Evolutionary conservation across 2,888 invertebrate genomes (phyloP), one percentile per base, ranked within the genome.

Genomic region (Ectropis crepuscularia): DNA sequence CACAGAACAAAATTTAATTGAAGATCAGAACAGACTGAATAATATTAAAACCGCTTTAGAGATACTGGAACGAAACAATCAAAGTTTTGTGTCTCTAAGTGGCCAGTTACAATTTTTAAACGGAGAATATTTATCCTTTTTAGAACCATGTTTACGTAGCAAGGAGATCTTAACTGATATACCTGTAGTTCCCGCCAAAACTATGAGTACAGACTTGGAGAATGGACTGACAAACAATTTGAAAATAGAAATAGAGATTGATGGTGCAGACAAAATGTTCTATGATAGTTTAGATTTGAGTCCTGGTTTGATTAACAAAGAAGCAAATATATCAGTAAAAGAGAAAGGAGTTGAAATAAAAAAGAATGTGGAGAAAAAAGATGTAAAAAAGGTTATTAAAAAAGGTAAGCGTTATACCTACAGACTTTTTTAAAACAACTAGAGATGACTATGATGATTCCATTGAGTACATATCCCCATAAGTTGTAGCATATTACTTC

Each of bases 61-160:
- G n/a, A 76, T 77, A 8, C 62, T 77, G 10, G 70, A 75, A 10
- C 69, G 42, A 1, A 75, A 77, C 46, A 65, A 65, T 38, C 58
- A 69, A 6, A 65, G 41, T 45, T 65, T 65, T 49, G 48, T 65
- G 0, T 53, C 55, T 12, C 45, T 65, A 5, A 53, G 53, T 6
- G 50, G 67, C 9, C 65, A 55, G 63, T 5, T 57, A 53, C 16
- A 55, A 65, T 6, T 65, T 48, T 6, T 71, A 57, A 6, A 47
- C 67, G 11, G 65, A 39, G 53, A 59, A 49, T 42, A 73, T 10
- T 57, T 70, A 75, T 45, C n/a, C 73, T 4, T 49, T 65, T 12
- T 6, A 53, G 5, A 78, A 75, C 51, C 65, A 71, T 38, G 60
- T 60, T 51, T 64, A 12, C 11, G 60, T 2, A 51, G 54, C 50